phyloP scores from a whole-genome alignment of 2,797 vertebrate genomes.

The Hemitrygon akajei region DNA sequence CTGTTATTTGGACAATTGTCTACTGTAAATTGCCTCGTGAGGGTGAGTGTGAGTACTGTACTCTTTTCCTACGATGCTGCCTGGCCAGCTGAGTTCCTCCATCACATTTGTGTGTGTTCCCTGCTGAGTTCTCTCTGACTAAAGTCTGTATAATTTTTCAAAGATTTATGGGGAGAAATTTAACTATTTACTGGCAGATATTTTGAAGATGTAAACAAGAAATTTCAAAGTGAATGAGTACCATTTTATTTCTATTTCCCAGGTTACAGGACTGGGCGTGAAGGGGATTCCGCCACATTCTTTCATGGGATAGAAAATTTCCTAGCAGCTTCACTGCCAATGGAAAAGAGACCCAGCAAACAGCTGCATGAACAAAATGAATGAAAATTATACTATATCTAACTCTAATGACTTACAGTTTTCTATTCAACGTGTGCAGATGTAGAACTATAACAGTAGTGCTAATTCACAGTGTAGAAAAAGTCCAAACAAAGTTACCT shows the following conservation, averaged over 20 bases:
- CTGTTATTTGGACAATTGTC: too few relatives aligned
- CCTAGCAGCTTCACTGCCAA: neutral
- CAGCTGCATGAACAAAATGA: conserved; percentile 54
- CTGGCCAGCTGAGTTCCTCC: too few relatives aligned
- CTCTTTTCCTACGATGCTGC: too few relatives aligned
- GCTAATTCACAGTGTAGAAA: neutral
- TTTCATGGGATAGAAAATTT: conserved; percentile 59
- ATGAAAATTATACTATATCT: conserved; percentile 3
- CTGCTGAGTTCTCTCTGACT: neutral
- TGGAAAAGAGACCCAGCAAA: conserved; percentile 32
- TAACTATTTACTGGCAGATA: neutral
- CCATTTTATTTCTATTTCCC: conserved; percentile 40
- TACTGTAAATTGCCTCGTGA: too few relatives aligned
- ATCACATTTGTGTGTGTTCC: too few relatives aligned
- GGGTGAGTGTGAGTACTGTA: too few relatives aligned
- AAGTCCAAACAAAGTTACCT: neutral
- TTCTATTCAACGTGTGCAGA: neutral
- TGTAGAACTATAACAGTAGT: neutral
- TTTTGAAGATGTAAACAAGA: neutral
- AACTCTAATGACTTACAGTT: too few relatives aligned
- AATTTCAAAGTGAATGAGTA: neutral
- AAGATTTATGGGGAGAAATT: neutral
- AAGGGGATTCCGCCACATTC: conserved; percentile 68
- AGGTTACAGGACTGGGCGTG: conserved; percentile 72
- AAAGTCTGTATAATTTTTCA: neutral